Conservation (phyloP, 2,797 vertebrate species). For the Coccyzus lansbergi region DNA sequence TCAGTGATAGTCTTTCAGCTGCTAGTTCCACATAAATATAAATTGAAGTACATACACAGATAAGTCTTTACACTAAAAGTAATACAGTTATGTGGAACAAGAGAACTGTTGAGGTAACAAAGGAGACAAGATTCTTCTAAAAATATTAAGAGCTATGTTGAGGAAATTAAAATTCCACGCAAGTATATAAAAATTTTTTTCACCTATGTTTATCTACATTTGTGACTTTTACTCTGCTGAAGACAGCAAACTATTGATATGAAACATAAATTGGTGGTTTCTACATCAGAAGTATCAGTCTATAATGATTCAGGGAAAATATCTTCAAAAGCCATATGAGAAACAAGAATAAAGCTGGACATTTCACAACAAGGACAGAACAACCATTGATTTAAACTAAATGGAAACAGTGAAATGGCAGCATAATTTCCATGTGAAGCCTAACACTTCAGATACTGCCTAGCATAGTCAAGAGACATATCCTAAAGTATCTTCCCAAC, state of each 20-base stretch:
- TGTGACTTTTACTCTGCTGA: background rate
- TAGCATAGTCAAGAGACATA: background rate
- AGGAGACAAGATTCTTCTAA: background rate
- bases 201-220: background rate
- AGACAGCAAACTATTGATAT: background rate
- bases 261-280: background rate
- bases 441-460: background rate
- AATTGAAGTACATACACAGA: background rate
- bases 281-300: background rate
- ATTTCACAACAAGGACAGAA: background rate
- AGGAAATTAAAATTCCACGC: background rate
- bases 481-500: background rate
- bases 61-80: background rate
- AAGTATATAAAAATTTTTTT: background rate
- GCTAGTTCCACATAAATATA: background rate
- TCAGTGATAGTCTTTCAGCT: slow-evolving; percentile 26
- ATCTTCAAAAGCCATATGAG: background rate
- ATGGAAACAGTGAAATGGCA: background rate
- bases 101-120: background rate
- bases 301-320: background rate
- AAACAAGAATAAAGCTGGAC: background rate
- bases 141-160: background rate
- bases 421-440: background rate
- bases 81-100: background rate
- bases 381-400: background rate